A percentile compares a stretch with the other conserved stretches of the same genome.
phyloP scores from a whole-genome alignment of 92 coral and sea anemone genomes.

The Phymanthus crucifer region DNA sequence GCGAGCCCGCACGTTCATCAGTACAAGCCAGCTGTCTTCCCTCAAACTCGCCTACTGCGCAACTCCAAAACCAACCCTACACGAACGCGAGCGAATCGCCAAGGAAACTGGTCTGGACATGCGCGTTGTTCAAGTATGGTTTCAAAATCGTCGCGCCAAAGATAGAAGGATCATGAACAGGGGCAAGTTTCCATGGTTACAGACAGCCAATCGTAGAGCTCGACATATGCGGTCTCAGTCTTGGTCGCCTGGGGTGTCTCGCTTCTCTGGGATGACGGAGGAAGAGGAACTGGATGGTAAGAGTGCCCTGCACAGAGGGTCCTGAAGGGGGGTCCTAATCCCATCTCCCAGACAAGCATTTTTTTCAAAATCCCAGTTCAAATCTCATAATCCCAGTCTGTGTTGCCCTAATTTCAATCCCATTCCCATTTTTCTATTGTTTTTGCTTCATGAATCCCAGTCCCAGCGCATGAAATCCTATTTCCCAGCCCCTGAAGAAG shows the following conservation, averaged over 20 bases:
- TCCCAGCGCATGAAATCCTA: no score
- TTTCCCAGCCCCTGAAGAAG: no score
- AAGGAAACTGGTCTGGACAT: conserved; percentile 77
- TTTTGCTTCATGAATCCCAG: no score
- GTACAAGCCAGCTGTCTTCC: conserved; percentile 58
- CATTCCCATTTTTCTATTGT: no score
- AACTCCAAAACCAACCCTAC: conserved; percentile 62
- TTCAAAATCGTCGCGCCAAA: conserved; percentile 93
- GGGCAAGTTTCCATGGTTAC: conserved; percentile 54
- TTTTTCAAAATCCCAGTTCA: no score
- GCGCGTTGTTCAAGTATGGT: conserved; percentile 95
- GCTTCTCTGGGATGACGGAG: conserved; percentile 12
- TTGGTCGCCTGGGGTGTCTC: conserved; percentile 36
- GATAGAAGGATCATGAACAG: conserved; percentile 53
- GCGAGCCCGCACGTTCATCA: conserved; percentile 80
- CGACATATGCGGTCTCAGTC: conserved; percentile 32
- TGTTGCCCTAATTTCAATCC: no score
- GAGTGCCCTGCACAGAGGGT: no score
- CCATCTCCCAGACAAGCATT: no score
- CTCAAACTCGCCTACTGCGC: conserved; percentile 63
- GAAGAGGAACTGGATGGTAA: conserved; percentile 37
- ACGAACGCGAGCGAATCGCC: conserved; percentile 75
- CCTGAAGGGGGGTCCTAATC: no score
- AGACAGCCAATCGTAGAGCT: conserved; percentile 23
- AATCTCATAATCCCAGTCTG: no score